phyloP scores from a whole-genome alignment of 37 sponge, comb jelly and placozoan genomes.

The Bolinopsis microptera region DNA sequence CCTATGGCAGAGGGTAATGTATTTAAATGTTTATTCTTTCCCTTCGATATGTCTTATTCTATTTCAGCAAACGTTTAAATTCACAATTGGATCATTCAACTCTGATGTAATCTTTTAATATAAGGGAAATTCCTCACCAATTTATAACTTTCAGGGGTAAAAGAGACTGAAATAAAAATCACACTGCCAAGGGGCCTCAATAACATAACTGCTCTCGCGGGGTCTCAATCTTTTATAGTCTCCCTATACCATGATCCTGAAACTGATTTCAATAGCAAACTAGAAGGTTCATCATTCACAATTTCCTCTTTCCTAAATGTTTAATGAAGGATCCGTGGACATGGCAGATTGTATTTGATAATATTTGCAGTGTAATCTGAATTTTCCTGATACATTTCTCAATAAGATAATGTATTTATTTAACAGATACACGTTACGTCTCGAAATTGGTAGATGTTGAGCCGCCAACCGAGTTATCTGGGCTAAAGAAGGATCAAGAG shows the following conservation, averaged over 20 bases:
- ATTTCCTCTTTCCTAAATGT: too few species aligned
- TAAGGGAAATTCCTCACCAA: too few species aligned
- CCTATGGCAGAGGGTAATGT: background rate
- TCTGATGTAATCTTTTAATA: too few species aligned
- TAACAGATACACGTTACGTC: background rate
- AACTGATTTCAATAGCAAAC: background rate
- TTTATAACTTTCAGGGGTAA: background rate
- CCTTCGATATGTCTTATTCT: too few species aligned
- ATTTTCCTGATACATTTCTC: too few species aligned
- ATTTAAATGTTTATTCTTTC: too few species aligned
- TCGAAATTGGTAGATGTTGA: conserved; percentile 17
- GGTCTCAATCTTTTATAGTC: background rate
- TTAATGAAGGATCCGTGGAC: too few species aligned
- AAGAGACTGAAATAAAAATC: background rate
- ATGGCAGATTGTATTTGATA: too few species aligned
- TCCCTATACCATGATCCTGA: background rate
- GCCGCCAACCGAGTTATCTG: background rate
- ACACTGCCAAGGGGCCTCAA: background rate
- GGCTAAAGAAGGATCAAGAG: background rate
- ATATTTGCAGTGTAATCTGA: too few species aligned
- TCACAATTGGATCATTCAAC: too few species aligned
- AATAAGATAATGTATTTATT: background rate
- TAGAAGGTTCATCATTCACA: too few species aligned
- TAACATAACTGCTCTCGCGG: background rate
- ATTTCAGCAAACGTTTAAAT: too few species aligned